Evolutionary conservation across 2,888 invertebrate genomes (phyloP).

Genomic region (Lysandra bellargus): DNA sequence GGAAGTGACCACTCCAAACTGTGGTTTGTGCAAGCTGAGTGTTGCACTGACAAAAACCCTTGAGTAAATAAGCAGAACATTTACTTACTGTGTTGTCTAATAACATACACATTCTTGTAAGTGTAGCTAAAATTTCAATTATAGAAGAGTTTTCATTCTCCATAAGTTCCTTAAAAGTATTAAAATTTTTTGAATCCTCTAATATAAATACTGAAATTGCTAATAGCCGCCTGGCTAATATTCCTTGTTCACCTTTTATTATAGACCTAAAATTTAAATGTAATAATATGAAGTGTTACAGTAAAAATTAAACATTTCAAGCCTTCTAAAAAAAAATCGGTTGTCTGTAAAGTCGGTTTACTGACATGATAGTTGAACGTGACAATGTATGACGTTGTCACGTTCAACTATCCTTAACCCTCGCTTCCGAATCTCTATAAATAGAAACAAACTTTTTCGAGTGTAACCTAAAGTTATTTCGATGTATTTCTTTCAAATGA

Average conservation of each 20-base stretch:
- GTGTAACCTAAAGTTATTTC: too few relatives aligned
- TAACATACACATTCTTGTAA: slow-evolving; percentile 55
- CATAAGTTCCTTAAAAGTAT: slow-evolving; percentile 42
- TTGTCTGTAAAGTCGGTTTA: too few relatives aligned
- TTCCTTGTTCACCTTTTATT: slow-evolving; percentile 66
- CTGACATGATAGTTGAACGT: too few relatives aligned
- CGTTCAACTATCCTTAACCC: too few relatives aligned
- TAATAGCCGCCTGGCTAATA: slow-evolving; percentile 54
- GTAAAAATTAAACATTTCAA: neutral
- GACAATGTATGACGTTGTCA: too few relatives aligned
- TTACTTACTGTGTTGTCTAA: slow-evolving; percentile 61
- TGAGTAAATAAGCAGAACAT: neutral
- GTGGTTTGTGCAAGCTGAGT: too few relatives aligned
- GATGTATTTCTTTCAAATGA: too few relatives aligned
- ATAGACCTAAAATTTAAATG: slow-evolving; percentile 52
- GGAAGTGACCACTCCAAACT: neutral
- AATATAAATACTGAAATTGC: slow-evolving; percentile 50
- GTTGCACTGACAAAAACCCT: neutral
- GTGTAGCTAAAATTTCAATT: slow-evolving; percentile 45
- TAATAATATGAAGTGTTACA: neutral
- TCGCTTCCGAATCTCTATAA: too few relatives aligned
- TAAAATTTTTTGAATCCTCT: slow-evolving; percentile 44
- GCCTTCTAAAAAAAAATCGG: too few relatives aligned
- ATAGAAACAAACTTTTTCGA: too few relatives aligned
- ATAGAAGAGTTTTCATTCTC: slow-evolving; percentile 41